phyloP scores from a whole-genome alignment of 2,888 invertebrate genomes.

The Coelinius sp. region DNA sequence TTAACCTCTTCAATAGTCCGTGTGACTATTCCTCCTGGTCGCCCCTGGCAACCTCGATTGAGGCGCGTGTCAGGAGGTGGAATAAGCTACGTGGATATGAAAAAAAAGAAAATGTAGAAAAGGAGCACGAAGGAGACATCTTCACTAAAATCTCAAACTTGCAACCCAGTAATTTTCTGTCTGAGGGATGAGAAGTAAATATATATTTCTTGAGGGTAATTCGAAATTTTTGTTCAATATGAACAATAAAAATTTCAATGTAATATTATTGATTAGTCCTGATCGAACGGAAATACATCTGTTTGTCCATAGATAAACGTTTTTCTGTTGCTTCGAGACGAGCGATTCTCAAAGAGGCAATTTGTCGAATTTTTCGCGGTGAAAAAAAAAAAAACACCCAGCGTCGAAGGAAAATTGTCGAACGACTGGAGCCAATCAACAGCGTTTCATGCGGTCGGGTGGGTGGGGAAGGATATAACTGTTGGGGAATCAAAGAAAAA shows the following conservation, averaged over 20 bases:
- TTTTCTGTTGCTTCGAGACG: constrained; percentile 54
- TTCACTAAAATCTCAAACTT: constrained; percentile 65
- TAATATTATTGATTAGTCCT: background rate
- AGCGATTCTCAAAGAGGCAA: constrained; percentile 67
- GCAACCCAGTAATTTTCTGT: constrained; percentile 61
- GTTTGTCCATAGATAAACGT: constrained; percentile 47
- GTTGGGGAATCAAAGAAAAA: background rate
- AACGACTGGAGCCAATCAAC: constrained; percentile 68
- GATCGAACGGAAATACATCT: background rate
- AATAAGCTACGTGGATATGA: constrained; percentile 51
- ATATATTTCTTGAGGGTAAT: constrained; percentile 19
- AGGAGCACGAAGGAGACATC: constrained; percentile 30
- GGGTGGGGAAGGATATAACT: constrained; percentile 23
- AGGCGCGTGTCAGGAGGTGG: constrained; percentile 65
- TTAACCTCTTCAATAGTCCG: constrained; percentile 67
- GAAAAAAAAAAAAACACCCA: constrained; percentile 48
- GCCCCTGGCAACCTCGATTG: constrained; percentile 68
- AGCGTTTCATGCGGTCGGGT: constrained; percentile 61
- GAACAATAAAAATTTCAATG: background rate
- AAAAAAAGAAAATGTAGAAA: constrained; percentile 31
- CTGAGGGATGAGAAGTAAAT: constrained; percentile 33
- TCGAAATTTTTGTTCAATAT: background rate
- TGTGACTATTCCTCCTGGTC: constrained; percentile 64
- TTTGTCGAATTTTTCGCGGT: constrained; percentile 67
- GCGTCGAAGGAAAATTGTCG: constrained; percentile 63